Evolutionary conservation across 2,113 vertebrate species (phyloP).

Genomic region (Pelvicachromis taeniatus): DNA sequence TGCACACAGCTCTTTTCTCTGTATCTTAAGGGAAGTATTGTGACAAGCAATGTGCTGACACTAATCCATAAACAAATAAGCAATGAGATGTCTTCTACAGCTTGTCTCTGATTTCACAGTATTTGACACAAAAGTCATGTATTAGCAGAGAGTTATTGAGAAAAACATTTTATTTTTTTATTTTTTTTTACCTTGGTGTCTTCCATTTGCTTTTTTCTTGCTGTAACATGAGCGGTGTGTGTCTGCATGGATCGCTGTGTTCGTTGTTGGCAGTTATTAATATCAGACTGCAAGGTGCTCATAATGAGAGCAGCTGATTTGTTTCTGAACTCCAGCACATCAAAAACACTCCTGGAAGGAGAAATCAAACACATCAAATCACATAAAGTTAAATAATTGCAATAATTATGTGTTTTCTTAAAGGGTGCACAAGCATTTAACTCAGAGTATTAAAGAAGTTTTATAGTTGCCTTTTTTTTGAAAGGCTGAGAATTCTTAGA

Average conservation of each 20-base stretch:
- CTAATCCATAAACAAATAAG: constrained; percentile 93
- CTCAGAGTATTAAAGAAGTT: not conserved
- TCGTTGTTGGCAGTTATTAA: constrained; percentile 60
- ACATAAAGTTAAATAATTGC: not conserved
- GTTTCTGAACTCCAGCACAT: constrained; percentile 56
- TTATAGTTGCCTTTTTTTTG: not conserved
- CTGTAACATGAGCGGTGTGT: constrained; percentile 53
- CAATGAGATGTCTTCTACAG: constrained; percentile 75
- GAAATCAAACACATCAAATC: constrained; percentile 3
- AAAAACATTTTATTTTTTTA: not conserved
- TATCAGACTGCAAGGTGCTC: constrained; percentile 65
- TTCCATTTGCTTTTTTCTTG: constrained; percentile 59
- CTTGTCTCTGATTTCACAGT: constrained; percentile 26
- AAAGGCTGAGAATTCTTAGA: not conserved
- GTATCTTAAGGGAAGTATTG: constrained; percentile 68
- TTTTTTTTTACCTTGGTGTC: constrained; percentile 62
- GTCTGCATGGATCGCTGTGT: constrained; percentile 49
- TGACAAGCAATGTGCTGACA: constrained; percentile 68
- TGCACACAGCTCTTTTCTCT: constrained; percentile 65
- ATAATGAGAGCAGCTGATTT: constrained; percentile 59
- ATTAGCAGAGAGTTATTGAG: constrained; percentile 24
- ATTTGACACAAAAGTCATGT: constrained; percentile 33
- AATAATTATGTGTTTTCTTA: not conserved
- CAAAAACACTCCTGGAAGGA: constrained; percentile 58
- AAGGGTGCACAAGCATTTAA: not conserved